phyloP scores from a whole-genome alignment of 1,140 invertebrate species.

The Pseudomyrmex gracilis region DNA sequence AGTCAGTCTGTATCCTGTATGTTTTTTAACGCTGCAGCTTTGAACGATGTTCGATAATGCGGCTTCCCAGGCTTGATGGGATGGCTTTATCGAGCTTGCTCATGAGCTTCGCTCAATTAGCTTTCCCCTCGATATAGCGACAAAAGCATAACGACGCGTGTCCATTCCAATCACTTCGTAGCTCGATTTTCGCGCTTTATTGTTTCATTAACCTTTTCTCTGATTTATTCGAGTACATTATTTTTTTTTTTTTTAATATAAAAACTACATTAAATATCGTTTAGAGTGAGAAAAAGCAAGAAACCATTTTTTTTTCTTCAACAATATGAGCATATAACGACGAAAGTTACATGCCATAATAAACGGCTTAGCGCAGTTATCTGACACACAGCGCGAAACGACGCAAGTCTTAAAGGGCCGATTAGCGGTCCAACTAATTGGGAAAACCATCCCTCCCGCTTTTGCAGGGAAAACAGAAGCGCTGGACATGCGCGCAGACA shows the following conservation, averaged over 20 bases:
- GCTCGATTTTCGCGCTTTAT: constrained; percentile 6
- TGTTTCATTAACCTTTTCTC: background rate
- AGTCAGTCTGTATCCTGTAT: background rate
- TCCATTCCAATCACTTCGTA: background rate
- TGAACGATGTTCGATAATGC: constrained; percentile 38
- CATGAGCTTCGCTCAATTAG: constrained; percentile 52
- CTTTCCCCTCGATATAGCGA: constrained; percentile 32
- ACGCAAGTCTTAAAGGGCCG: constrained; percentile 61
- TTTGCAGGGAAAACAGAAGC: constrained; percentile 54
- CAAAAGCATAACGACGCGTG: constrained; percentile 40
- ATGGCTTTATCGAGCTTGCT: constrained; percentile 27
- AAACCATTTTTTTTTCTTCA: background rate
- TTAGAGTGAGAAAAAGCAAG: background rate
- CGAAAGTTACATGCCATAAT: background rate
- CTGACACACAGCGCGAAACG: constrained; percentile 4
- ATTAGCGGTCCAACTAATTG: constrained; percentile 71
- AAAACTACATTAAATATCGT: background rate
- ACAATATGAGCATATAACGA: background rate
- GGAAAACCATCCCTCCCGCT: constrained; percentile 61
- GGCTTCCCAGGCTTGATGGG: constrained; percentile 14
- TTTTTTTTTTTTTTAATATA: background rate
- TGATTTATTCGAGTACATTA: background rate
- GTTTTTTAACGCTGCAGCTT: constrained; percentile 8
- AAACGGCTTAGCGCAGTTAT: constrained; percentile 15
- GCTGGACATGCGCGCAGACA: constrained; percentile 20